Evolutionary conservation across 2,113 vertebrate genomes (phyloP).

Genomic region (Planiliza haematocheilus): DNA sequence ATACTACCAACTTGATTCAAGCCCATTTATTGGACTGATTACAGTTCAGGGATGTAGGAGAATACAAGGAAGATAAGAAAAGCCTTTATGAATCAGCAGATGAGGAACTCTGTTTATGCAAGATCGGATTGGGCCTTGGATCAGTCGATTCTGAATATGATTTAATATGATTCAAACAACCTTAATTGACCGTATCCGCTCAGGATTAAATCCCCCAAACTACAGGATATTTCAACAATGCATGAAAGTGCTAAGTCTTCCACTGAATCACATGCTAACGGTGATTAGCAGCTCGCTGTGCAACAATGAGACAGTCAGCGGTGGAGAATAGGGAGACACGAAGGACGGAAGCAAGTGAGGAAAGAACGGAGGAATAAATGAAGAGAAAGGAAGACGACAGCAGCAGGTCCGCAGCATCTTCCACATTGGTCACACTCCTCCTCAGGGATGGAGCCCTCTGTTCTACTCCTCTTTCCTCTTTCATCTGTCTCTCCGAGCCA

Average conservation of each 20-base stretch:
- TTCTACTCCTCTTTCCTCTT: slow-evolving; percentile 25
- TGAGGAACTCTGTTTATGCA: too few species aligned
- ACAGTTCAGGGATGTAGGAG: too few species aligned
- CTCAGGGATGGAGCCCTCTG: slow-evolving; percentile 41
- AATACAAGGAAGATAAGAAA: too few species aligned
- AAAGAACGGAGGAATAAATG: not conserved
- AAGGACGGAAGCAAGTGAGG: slow-evolving; percentile 1
- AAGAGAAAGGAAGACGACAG: slow-evolving; percentile 5
- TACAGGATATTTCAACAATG: slow-evolving; percentile 22
- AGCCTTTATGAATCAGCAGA: too few species aligned
- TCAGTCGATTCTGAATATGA: too few species aligned
- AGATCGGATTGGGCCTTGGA: too few species aligned
- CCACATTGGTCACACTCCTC: slow-evolving; percentile 28
- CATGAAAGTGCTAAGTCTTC: slow-evolving; percentile 7
- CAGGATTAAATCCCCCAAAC: slow-evolving; percentile 14
- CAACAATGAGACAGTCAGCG: slow-evolving; percentile 14
- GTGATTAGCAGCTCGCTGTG: slow-evolving; percentile 12
- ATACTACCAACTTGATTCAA: too few species aligned
- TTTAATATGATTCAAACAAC: too few species aligned
- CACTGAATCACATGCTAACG: slow-evolving; percentile 24
- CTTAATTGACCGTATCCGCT: too few species aligned
- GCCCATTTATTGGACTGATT: too few species aligned
- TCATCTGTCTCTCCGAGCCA: slow-evolving; percentile 52
- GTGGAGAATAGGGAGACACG: not conserved
- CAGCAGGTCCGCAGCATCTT: slow-evolving; percentile 18